A percentile compares a stretch with the other conserved stretches of the same genome.
These are phyloP conservation scores for Ophion ventricosus DNA, from an alignment of 2,888 invertebrate species.

Conservation along the genomic window DNA sequence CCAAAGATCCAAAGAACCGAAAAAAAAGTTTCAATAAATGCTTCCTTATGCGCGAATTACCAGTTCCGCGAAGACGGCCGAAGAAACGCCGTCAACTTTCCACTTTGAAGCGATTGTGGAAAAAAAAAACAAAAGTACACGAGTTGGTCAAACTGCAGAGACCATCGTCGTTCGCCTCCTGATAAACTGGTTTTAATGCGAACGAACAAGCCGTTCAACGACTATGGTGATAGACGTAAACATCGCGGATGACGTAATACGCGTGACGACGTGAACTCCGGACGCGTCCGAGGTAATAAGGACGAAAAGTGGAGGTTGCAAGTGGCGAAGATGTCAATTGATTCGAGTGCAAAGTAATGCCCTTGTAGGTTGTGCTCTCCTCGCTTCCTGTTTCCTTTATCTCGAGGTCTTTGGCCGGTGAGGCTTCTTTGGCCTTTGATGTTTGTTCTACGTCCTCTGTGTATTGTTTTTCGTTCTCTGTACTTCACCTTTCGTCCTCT, in stretches of 20 bases:
- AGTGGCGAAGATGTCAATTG: not conserved
- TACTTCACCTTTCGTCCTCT: not conserved
- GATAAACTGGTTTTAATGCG: slow-evolving; percentile 11
- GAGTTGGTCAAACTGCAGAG: slow-evolving; percentile 20
- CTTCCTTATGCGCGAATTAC: not conserved
- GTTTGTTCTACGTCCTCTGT: not conserved
- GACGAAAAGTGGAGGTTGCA: not conserved
- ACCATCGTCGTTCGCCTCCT: slow-evolving; percentile 7
- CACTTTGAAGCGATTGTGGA: slow-evolving; percentile 9
- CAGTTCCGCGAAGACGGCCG: slow-evolving; percentile 3
- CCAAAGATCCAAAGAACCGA: too few species aligned
- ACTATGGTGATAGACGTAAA: slow-evolving; percentile 10
- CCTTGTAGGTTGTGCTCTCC: too few species aligned
- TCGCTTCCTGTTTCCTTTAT: not conserved
- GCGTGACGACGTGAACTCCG: slow-evolving; percentile 12
- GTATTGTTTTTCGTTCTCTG: too few species aligned
- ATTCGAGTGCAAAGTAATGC: not conserved
- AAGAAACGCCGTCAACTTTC: slow-evolving; percentile 39
- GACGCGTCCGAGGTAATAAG: not conserved
- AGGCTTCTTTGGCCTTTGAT: not conserved
- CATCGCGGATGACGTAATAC: slow-evolving; percentile 44
- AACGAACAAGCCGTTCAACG: not conserved
- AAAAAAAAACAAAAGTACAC: not conserved
- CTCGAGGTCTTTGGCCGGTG: not conserved
- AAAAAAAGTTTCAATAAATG: too few species aligned